phyloP scores from a whole-genome alignment of 2,113 vertebrate species.

The Tursiops truncatus region DNA sequence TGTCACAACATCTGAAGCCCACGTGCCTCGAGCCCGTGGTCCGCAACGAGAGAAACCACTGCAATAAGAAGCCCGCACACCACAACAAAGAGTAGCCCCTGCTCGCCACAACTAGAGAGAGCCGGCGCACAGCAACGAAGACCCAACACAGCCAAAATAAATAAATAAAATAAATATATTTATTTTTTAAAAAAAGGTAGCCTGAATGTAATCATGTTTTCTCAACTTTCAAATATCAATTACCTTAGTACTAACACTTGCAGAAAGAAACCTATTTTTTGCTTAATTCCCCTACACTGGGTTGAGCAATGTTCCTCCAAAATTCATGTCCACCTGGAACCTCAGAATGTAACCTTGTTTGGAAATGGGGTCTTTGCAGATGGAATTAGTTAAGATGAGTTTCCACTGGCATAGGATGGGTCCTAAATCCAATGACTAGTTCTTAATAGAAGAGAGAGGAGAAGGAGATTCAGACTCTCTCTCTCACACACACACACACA shows the following conservation, averaged over 20 bases:
- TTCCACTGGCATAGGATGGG: background rate
- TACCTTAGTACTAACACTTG: conserved; percentile 71
- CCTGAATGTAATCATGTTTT: conserved; percentile 56
- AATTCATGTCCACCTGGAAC: background rate
- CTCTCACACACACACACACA: background rate
- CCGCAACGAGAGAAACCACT: background rate
- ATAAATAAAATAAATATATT: background rate
- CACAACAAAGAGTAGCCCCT: no score
- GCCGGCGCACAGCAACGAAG: background rate
- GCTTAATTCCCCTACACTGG: background rate
- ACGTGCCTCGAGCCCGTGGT: background rate
- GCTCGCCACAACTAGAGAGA: background rate
- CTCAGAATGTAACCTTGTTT: background rate
- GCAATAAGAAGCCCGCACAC: background rate
- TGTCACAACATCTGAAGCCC: no score
- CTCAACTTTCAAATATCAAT: background rate
- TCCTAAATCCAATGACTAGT: background rate
- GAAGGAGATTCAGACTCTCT: background rate
- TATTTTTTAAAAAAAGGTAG: background rate
- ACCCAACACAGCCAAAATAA: background rate
- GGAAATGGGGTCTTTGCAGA: background rate
- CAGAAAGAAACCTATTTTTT: conserved; percentile 58
- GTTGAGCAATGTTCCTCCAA: background rate
- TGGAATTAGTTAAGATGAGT: background rate
- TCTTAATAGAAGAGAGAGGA: background rate